These are phyloP conservation scores for Nasonia vitripennis DNA, from an alignment of 1,140 invertebrate species.

Conservation along the genomic window DNA sequence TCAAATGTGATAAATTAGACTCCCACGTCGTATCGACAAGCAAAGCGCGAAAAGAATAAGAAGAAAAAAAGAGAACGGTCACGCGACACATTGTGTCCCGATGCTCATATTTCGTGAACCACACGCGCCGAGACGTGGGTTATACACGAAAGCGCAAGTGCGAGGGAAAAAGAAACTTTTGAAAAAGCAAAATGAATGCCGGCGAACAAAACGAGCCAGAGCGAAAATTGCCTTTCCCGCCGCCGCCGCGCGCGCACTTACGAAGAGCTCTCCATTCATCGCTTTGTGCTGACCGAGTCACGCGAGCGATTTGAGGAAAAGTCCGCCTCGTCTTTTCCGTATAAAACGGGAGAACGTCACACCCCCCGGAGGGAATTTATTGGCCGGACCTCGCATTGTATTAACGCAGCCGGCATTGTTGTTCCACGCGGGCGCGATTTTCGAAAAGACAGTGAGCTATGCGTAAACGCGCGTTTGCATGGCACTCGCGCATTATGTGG, in stretches of 20 bases:
- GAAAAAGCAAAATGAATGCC: neutral
- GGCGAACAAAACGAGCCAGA: neutral
- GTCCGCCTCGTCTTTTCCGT: neutral
- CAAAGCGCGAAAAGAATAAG: neutral
- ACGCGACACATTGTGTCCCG: neutral
- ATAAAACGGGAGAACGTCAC: neutral
- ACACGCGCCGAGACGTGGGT: neutral
- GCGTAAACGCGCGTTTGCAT: neutral
- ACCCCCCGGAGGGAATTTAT: neutral
- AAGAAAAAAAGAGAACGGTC: slow-evolving; percentile 11
- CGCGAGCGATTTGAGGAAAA: neutral
- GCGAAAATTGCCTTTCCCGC: slow-evolving; percentile 25
- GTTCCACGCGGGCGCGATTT: neutral
- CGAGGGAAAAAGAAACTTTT: slow-evolving; percentile 5
- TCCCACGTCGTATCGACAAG: slow-evolving; percentile 27
- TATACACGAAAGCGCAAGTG: neutral
- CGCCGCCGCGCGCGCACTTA: neutral
- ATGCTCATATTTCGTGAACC: slow-evolving; percentile 28
- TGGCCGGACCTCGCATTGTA: neutral
- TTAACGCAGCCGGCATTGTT: neutral
- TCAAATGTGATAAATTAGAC: slow-evolving; percentile 19
- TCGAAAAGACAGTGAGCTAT: neutral
- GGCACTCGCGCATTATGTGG: neutral
- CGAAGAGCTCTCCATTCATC: neutral
- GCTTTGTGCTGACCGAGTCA: neutral